phyloP scores from a whole-genome alignment of 1,140 invertebrate species.

The Sycophaga agraensis region DNA sequence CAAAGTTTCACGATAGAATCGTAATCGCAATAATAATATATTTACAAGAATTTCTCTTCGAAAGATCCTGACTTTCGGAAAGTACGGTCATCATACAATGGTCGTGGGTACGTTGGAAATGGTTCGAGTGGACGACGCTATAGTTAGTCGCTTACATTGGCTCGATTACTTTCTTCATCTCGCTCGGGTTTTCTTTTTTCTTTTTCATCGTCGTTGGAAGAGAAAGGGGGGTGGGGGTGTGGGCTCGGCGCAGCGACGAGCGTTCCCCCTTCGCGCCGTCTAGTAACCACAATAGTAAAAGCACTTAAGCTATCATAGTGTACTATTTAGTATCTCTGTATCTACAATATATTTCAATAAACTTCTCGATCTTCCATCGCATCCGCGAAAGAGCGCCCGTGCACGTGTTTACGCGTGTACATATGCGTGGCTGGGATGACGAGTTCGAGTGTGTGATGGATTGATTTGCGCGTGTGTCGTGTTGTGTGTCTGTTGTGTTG shows the following conservation, averaged over 20 bases:
- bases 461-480: not conserved
- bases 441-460: too few species aligned
- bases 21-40: slow-evolving; percentile 14
- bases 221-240: slow-evolving; percentile 4
- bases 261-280: not conserved
- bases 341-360: slow-evolving; percentile 57
- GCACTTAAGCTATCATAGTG: slow-evolving; percentile 53
- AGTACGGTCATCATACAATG: not conserved
- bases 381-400: too few species aligned
- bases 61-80: not conserved
- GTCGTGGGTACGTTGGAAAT: not conserved
- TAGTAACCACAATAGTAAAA: slow-evolving; percentile 53
- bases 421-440: too few species aligned
- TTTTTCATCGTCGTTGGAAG: not conserved
- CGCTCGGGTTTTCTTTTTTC: not conserved
- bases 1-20: slow-evolving; percentile 21
- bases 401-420: too few species aligned
- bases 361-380: slow-evolving; percentile 21
- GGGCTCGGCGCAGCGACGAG: not conserved
- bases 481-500: not conserved
- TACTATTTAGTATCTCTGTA: slow-evolving; percentile 50
- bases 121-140: not conserved
- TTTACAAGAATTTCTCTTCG: slow-evolving; percentile 10
- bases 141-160: too few species aligned
- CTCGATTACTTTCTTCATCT: not conserved